phyloP scores from a whole-genome alignment of 2,113 vertebrate genomes.

The Saguinus imperator region DNA sequence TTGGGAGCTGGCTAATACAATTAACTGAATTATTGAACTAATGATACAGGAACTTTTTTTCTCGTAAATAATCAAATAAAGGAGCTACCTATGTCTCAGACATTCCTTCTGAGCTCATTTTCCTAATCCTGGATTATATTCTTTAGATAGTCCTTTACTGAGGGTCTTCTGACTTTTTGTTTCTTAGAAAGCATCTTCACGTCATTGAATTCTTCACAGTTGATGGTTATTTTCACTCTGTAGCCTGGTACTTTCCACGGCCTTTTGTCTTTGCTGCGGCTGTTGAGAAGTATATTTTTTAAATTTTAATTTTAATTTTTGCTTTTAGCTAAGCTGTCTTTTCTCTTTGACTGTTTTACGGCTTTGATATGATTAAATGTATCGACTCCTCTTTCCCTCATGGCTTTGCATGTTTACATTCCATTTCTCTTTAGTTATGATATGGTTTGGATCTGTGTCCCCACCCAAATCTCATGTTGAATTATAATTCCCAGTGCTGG shows the following conservation, averaged over 20 bases:
- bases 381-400: no score
- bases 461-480: no score
- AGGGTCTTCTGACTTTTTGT: background rate
- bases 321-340: background rate
- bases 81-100: background rate
- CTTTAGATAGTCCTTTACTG: background rate
- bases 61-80: background rate
- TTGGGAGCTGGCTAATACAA: background rate
- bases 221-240: background rate
- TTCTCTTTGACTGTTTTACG: background rate
- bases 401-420: background rate
- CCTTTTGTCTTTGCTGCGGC: background rate
- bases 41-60: background rate
- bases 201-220: rapidly evolving
- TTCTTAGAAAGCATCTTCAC: background rate
- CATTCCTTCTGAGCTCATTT: background rate
- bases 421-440: background rate
- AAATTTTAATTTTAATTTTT: background rate
- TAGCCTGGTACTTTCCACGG: rapidly evolving
- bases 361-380: background rate
- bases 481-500: no score
- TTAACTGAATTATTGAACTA: background rate
- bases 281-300: background rate
- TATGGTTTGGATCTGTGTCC: no score
- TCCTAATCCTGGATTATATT: background rate